Evolutionary conservation across 2,113 vertebrate species (phyloP), one percentile per base, ranked within the genome.

Genomic region (Coregonus clupeaformis): DNA sequence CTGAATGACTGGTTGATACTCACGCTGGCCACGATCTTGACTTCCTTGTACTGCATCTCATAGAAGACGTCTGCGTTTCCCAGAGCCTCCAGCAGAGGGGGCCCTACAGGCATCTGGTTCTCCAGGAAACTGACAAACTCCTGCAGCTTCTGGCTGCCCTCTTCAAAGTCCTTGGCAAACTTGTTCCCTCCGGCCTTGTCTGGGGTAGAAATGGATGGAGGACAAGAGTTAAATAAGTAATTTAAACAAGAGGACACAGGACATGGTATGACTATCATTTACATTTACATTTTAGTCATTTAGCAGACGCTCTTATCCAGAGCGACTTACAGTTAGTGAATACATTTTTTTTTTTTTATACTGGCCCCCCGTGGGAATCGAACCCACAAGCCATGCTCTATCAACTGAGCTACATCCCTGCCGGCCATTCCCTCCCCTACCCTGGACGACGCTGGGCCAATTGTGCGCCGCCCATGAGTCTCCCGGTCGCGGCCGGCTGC

Each of bases 161-260:
- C 98, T 77, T 99, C 98, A 71, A 99, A 98, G 86, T 99, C 98
- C 82, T 96, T 97, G 2, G 97, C 97, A 80, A 99, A 99, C 68
- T 96, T 97, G 84, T 98, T 99, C 1, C 98, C 98, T 55, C 96
- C 98, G 0, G 97, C 97, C 88, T 98, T 98, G 90, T 99, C 98
- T 99, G 77, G 24, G 18, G 16, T 30, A 32, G 20, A 36, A 16
- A 25, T 9, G 9, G 64, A 32, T 4, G 0, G 30, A 20, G 18
- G 18, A 11, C 29, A 16, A 18, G 64, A n/a, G 29, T 2, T 29
- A 6, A 14, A 14, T 13, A 52, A 52, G 49, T 52, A 18, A 52
- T 52, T 52, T 52, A 52, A 52, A 52, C 49, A 18, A 52, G 49
- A 62, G 20, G 3, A 25, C 59, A 25, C 2, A 62, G n/a, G 55